Evolutionary conservation across 2,113 vertebrate genomes (phyloP).

Genomic region (Mustela lutreola): DNA sequence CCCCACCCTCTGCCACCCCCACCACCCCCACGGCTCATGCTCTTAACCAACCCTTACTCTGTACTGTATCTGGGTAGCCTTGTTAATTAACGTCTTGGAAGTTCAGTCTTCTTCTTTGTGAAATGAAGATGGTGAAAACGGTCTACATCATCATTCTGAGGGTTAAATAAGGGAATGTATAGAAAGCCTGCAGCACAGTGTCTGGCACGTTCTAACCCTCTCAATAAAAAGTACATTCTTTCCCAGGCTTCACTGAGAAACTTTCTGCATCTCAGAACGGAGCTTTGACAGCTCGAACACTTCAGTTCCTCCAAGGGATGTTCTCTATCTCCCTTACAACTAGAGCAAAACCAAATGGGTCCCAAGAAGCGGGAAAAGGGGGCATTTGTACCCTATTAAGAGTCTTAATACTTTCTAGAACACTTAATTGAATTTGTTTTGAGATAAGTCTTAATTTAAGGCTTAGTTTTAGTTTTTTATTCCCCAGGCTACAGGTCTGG

Average conservation of each 20-base stretch:
- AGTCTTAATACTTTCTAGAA: background rate
- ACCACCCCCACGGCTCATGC: background rate
- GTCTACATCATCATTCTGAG: background rate
- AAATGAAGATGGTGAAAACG: background rate
- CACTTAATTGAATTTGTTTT: background rate
- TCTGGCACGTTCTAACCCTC: background rate
- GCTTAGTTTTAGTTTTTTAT: background rate
- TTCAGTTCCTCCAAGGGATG: background rate
- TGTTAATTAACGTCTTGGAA: background rate
- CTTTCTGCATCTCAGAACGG: background rate
- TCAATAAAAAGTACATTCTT: background rate
- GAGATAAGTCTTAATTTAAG: background rate
- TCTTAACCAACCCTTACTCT: background rate
- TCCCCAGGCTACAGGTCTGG: background rate
- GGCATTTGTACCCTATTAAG: background rate
- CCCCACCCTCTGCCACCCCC: too few relatives aligned
- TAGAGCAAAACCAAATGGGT: background rate
- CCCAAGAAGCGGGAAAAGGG: background rate
- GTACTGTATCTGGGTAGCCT: background rate
- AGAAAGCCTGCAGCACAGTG: background rate
- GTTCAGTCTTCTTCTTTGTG: background rate
- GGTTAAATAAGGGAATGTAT: background rate
- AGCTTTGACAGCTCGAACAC: background rate
- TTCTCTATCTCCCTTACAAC: background rate
- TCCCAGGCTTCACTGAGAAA: background rate